Base-by-base conservation (phyloP, 2,113 vertebrate species). In the Dendrocopos noguchii region DNA sequence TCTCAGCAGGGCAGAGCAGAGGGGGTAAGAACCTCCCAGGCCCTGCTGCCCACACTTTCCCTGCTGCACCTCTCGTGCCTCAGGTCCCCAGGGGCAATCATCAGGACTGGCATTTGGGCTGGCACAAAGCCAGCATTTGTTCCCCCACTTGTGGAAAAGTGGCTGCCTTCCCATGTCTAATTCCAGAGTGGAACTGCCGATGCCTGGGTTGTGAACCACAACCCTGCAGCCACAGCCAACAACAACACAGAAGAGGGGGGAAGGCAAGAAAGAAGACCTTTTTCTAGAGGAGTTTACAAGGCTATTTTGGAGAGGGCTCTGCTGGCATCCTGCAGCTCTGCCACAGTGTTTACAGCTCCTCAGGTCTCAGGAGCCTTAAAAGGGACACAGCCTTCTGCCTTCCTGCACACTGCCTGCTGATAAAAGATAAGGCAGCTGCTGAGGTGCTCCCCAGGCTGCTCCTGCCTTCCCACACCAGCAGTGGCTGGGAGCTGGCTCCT, bases 161-260 rank as follows among this genome's bases (percentile, higher is more conserved):
- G 90, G 88, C 93, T 94, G 81, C 76, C 39, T 87, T 96, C 94
- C 91, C 93, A 92, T 82, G 94, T 96, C 95, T 95, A 95, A 96
- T 96, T 97, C 96, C 94, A 94, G 96, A 94, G 83, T 95, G 83
- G 88, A 95, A 92, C 91, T 91, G 93, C 91, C 94, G 88, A 95
- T 94, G 95, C 85, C 84, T 95, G 84, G 91, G 94, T 96, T 94
- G 94, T 86, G 94, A 96, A 95, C 93, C 79, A 73, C 59, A 52
- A 90, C 75, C 50, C 59, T 79, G 72, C 21, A 76, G 39, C 85
- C 27, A 44, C 42, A 87, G 93, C 94, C 91, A 95, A 88, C 55
- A 91, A 95, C 95, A 96, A 91, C 63, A 96, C 65, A 94, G 95
- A 44, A 93, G 91, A 95, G 88, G 84, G 39, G 39, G 39, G 39